Evolutionary conservation across 2,888 invertebrate genomes (phyloP).

Genomic region (Myopa tessellatipennis): DNA sequence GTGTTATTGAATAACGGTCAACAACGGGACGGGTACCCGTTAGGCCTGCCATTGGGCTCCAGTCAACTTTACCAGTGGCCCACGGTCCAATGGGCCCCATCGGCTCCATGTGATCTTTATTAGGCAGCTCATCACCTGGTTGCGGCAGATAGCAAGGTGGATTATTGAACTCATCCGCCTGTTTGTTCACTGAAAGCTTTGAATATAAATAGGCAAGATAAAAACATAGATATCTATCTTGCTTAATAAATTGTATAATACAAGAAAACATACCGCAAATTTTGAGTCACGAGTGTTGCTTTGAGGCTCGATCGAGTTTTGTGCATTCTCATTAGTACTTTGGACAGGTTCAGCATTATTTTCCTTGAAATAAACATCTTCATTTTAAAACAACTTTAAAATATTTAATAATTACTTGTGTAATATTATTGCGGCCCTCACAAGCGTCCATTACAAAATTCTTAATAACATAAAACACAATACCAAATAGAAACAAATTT

Average conservation of each 20-base stretch:
- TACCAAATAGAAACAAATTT: slow-evolving; percentile 28
- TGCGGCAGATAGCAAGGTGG: slow-evolving; percentile 72
- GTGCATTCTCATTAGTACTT: slow-evolving; percentile 32
- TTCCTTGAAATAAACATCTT: neutral
- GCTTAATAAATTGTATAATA: neutral
- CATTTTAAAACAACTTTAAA: neutral
- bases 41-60: slow-evolving; percentile 76
- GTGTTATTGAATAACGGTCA: slow-evolving; percentile 80
- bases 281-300: slow-evolving; percentile 27
- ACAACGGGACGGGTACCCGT: slow-evolving; percentile 81
- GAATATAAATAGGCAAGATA: neutral
- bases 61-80: slow-evolving; percentile 79
- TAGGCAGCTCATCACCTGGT: slow-evolving; percentile 69
- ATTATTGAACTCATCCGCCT: slow-evolving; percentile 58
- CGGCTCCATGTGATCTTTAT: slow-evolving; percentile 60
- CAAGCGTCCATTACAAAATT: slow-evolving; percentile 41
- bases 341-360: slow-evolving; percentile 32
- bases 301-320: neutral
- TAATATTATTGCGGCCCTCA: slow-evolving; percentile 1
- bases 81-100: slow-evolving; percentile 74
- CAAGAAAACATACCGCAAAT: slow-evolving; percentile 44
- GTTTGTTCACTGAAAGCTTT: slow-evolving; percentile 51
- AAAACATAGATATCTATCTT: neutral
- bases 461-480: slow-evolving; percentile 31
- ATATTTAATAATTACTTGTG: slow-evolving; percentile 2